A percentile compares a stretch with the other conserved stretches of the same genome.
These are phyloP conservation scores for Quadroppia sp. DNA, from an alignment of 2,888 invertebrate genomes.

Conservation along the genomic window DNA sequence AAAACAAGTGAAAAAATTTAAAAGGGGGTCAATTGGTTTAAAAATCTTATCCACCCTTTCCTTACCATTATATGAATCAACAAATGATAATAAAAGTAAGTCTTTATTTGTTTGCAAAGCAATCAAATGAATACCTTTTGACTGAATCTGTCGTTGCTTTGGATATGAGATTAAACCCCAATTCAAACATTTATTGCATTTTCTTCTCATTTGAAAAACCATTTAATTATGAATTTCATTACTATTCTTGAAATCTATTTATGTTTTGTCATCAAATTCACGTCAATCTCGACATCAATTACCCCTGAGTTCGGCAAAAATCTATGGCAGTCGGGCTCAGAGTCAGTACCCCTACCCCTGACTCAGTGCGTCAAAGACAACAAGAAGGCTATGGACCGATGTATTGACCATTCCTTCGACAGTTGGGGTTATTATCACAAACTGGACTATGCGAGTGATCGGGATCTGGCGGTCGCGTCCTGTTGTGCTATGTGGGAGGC, in stretches of 20 bases:
- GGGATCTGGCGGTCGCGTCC: not conserved
- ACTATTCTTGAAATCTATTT: not conserved
- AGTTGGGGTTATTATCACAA: conserved; percentile 1
- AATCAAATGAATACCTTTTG: too few species aligned
- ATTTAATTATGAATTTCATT: not conserved
- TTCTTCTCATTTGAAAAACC: too few species aligned
- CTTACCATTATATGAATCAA: too few species aligned
- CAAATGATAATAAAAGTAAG: too few species aligned
- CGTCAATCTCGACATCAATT: not conserved
- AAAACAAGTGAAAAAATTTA: too few species aligned
- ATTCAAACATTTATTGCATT: not conserved
- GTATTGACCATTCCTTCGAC: conserved; percentile 10
- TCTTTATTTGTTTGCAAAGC: too few species aligned
- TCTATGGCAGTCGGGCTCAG: not conserved
- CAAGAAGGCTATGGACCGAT: conserved; percentile 1
- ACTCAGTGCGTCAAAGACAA: not conserved
- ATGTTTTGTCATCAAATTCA: not conserved
- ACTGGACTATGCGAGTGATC: not conserved
- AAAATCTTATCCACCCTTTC: too few species aligned
- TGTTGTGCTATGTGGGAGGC: conserved; percentile 26
- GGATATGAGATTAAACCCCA: conserved; percentile 4
- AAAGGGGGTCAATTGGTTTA: too few species aligned
- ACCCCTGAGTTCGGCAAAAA: conserved; percentile 5
- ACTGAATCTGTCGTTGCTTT: not conserved
- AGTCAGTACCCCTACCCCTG: not conserved